A percentile compares a stretch with the other conserved stretches of the same genome.
Evolutionary conservation across 2,797 vertebrate species (phyloP).

Genomic region (Sebastes kiyomatsui): DNA sequence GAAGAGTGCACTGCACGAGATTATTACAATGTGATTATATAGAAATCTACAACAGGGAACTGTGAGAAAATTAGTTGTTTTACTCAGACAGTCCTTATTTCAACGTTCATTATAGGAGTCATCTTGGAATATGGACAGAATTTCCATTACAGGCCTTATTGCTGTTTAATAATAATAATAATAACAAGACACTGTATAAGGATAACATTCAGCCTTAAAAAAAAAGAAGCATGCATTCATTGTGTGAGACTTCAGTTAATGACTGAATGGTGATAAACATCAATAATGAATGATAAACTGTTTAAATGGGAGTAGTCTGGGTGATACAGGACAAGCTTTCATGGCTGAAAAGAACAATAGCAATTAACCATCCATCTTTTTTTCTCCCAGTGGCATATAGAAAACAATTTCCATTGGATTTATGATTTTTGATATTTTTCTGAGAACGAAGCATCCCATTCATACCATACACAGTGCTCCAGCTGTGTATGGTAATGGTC

Average conservation of each 20-base stretch:
- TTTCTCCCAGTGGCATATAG: constrained; percentile 69
- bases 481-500: constrained; percentile 82
- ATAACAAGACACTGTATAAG: neutral
- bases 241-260: neutral
- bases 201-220: constrained; percentile 5
- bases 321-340: constrained; percentile 52
- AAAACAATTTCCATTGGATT: constrained; percentile 74
- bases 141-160: neutral
- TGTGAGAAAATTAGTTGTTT: too few species aligned
- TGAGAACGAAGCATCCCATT: constrained; percentile 78
- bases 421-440: constrained; percentile 66
- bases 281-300: constrained; percentile 1
- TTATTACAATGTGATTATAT: too few species aligned
- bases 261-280: constrained; percentile 2
- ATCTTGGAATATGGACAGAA: too few species aligned
- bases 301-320: constrained; percentile 27
- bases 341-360: constrained; percentile 73
- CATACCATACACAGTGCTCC: constrained; percentile 82
- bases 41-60: too few species aligned
- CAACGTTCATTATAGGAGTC: too few species aligned
- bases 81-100: too few species aligned
- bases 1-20: too few species aligned
- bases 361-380: constrained; percentile 79
- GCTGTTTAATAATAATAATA: neutral
- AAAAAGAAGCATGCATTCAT: constrained; percentile 21